Evolutionary conservation across 1,140 invertebrate genomes (phyloP).

Genomic region (Bombus superbus): DNA sequence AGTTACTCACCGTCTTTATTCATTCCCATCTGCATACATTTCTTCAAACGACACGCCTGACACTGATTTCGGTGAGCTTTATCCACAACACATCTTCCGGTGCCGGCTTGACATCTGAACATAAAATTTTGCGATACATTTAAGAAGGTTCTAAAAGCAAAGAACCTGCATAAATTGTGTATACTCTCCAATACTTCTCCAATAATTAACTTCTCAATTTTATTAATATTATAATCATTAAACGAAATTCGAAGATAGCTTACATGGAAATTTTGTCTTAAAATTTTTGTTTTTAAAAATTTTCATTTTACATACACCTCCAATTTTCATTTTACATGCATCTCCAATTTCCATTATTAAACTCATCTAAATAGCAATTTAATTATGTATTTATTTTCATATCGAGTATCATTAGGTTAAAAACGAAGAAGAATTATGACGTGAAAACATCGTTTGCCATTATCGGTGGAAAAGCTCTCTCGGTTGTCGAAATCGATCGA

Average conservation of each 20-base stretch:
- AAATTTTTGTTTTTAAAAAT: neutral
- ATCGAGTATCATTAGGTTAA: neutral
- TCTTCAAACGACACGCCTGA: conserved; percentile 98
- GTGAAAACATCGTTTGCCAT: neutral
- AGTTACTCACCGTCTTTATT: conserved; percentile 98
- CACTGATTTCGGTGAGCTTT: conserved; percentile 99
- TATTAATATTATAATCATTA: neutral
- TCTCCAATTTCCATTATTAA: neutral
- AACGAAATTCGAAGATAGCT: neutral
- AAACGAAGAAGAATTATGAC: neutral
- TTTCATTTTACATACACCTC: too few relatives aligned
- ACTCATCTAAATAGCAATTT: neutral
- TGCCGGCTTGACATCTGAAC: conserved; percentile 97
- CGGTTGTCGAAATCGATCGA: conserved; percentile 32
- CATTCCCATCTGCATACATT: conserved; percentile 99
- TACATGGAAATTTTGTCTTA: too few relatives aligned
- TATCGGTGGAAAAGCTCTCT: neutral
- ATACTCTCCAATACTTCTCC: too few relatives aligned
- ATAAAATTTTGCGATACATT: conserved; percentile 28
- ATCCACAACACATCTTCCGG: conserved; percentile 97
- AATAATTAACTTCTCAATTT: neutral
- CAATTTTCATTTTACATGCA: neutral
- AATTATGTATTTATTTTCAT: neutral
- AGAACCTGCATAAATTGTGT: neutral
- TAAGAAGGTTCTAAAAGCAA: neutral